Conservation (phyloP, 1,140 invertebrate genomes). For the Ips typographus region DNA sequence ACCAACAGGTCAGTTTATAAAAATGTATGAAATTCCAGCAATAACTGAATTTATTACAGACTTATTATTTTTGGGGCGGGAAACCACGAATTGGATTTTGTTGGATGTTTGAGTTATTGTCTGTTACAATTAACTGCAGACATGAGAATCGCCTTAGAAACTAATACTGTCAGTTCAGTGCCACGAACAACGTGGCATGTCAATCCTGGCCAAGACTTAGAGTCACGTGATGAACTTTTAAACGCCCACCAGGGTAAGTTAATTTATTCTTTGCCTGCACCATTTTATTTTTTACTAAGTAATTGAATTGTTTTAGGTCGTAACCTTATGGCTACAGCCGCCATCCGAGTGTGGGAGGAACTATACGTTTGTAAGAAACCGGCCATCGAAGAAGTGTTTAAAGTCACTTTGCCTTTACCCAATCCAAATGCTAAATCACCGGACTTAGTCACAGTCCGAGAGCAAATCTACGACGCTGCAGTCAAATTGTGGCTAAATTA, state of each 20-base stretch:
- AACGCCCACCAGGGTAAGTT: constrained; percentile 68
- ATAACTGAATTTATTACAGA: constrained; percentile 52
- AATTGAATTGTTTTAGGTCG: constrained; percentile 54
- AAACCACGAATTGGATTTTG: constrained; percentile 93
- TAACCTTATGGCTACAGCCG: constrained; percentile 86
- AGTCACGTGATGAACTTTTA: constrained; percentile 72
- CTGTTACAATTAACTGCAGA: constrained; percentile 91
- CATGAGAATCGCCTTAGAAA: constrained; percentile 80
- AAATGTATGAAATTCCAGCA: constrained; percentile 5
- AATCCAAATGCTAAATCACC: constrained; percentile 74
- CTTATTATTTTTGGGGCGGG: constrained; percentile 88
- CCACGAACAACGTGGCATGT: constrained; percentile 88
- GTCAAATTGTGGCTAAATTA: constrained; percentile 89
- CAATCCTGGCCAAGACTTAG: constrained; percentile 70
- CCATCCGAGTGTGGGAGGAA: constrained; percentile 95
- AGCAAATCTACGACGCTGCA: constrained; percentile 83
- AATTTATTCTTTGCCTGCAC: background rate
- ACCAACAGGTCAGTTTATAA: constrained; percentile 62
- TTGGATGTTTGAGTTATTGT: constrained; percentile 93
- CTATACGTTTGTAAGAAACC: constrained; percentile 95
- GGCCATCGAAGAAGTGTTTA: constrained; percentile 91
- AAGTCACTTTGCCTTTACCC: constrained; percentile 74
- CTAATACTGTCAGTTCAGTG: constrained; percentile 53
- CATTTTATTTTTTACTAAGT: constrained; percentile 1
- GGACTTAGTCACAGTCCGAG: constrained; percentile 74